Conservation (phyloP, 2,113 vertebrate species). For the Myotis yumanensis region DNA sequence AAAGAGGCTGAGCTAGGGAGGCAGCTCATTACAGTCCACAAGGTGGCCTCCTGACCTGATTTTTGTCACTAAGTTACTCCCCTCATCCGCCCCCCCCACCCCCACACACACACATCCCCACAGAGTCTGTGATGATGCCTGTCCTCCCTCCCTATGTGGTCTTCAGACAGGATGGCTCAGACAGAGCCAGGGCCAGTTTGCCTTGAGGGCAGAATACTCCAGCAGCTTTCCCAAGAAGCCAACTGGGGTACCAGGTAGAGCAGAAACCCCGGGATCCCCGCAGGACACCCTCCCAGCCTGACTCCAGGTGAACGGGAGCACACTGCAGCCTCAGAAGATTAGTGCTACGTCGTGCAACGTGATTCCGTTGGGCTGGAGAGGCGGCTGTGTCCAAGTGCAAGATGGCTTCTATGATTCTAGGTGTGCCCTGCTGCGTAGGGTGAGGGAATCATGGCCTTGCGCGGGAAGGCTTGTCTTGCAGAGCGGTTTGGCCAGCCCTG, state of each 20-base stretch:
- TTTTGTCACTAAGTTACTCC: neutral
- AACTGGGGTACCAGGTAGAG: neutral
- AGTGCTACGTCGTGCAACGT: neutral
- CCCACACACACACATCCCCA: neutral
- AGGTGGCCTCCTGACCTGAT: neutral
- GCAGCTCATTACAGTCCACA: neutral
- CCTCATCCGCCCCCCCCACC: no score
- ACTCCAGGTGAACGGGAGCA: neutral
- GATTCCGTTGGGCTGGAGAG: neutral
- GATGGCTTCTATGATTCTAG: neutral
- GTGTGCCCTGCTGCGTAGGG: neutral
- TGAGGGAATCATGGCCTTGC: neutral
- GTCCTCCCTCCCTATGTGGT: neutral
- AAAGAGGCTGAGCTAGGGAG: neutral
- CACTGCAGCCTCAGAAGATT: neutral
- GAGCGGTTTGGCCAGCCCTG: neutral
- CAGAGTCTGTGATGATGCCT: neutral
- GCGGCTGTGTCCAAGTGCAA: neutral
- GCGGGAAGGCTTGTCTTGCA: neutral
- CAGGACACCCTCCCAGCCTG: neutral
- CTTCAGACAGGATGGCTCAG: neutral
- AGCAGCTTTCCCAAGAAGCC: neutral
- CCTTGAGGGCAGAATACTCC: neutral
- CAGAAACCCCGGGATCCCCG: neutral
- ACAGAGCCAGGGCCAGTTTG: neutral